Conservation (phyloP, 2,888 invertebrate genomes). For the Metallyticus violacea region DNA sequence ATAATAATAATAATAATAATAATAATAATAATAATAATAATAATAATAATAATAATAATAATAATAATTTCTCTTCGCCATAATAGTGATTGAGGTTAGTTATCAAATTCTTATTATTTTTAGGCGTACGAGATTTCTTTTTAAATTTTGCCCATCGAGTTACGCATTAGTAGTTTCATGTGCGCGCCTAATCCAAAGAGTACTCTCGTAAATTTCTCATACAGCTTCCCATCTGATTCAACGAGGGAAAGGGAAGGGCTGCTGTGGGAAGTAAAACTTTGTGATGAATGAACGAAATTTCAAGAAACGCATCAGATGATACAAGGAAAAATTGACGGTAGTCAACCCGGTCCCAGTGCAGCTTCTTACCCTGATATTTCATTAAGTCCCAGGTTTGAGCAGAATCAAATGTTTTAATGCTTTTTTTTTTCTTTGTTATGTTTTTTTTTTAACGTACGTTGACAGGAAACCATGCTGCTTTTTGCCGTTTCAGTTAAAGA, state of each 20-base stretch:
- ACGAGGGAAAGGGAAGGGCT: not conserved
- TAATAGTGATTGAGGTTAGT: no score
- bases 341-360: not conserved
- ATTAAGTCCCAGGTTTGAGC: not conserved
- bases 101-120: no score
- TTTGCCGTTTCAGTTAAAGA: no score
- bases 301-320: slow-evolving; percentile 16
- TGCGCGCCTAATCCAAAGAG: not conserved
- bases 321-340: slow-evolving; percentile 13
- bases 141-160: not conserved
- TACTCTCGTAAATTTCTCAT: not conserved
- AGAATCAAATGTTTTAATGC: no score
- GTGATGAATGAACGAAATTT: slow-evolving; percentile 1
- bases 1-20: no score
- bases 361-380: slow-evolving; percentile 5
- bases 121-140: not conserved
- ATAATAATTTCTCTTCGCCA: no score
- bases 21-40: no score
- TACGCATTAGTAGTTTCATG: not conserved
- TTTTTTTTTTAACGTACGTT: no score
- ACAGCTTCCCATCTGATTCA: not conserved
- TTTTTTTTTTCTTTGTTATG: no score
- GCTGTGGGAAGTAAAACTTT: not conserved
- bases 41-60: no score
- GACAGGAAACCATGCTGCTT: no score